phyloP scores from a whole-genome alignment of 2,113 vertebrate genomes.

The Isurus oxyrinchus region DNA sequence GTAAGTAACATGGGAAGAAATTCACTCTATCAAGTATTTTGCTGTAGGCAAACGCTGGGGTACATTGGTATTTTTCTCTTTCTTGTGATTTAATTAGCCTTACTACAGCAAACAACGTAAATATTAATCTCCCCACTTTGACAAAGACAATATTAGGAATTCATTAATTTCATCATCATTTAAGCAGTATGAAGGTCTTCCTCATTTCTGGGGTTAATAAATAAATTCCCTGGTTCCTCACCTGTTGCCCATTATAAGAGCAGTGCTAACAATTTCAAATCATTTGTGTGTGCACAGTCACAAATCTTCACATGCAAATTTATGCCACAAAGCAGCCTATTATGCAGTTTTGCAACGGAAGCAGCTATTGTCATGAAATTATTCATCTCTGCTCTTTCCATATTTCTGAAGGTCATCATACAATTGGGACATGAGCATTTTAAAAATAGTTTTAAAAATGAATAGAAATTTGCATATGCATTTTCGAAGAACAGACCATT shows the following conservation, averaged over 20 bases:
- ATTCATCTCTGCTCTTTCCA: not conserved
- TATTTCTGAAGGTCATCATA: slow-evolving; percentile 33
- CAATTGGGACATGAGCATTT: slow-evolving; percentile 20
- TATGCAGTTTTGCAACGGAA: not conserved
- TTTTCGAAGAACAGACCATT: not conserved
- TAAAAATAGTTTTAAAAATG: slow-evolving; percentile 12
- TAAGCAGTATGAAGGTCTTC: not conserved
- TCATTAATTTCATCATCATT: not conserved
- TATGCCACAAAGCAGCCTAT: not conserved
- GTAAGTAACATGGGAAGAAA: not conserved
- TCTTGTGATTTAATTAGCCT: not conserved
- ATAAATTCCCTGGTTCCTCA: not conserved
- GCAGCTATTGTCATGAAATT: not conserved
- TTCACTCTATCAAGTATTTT: not conserved
- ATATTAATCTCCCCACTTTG: not conserved
- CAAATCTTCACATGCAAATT: slow-evolving; percentile 24
- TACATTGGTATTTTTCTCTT: not conserved
- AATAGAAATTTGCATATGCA: slow-evolving; percentile 14
- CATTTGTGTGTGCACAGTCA: not conserved
- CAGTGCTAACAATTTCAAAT: not conserved
- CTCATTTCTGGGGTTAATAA: not conserved
- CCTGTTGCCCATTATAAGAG: not conserved
- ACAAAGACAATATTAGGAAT: not conserved
- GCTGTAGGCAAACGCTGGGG: not conserved
- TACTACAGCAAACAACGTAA: not conserved